These are phyloP conservation scores for Eudasyphora cyanicolor DNA, from an alignment of 2,888 invertebrate genomes.

Conservation along the genomic window DNA sequence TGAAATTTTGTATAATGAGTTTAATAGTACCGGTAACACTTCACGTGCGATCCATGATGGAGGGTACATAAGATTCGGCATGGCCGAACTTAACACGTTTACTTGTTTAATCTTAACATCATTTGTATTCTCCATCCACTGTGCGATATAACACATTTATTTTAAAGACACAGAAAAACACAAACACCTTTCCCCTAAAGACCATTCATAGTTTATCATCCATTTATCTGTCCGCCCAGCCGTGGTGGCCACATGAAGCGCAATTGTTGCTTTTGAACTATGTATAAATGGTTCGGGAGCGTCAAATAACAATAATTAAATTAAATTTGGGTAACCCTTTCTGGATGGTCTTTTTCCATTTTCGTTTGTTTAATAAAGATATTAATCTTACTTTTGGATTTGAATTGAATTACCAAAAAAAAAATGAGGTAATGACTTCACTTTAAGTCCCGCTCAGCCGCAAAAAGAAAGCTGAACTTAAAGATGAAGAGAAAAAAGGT, in stretches of 20 bases:
- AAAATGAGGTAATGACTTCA: background rate
- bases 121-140: too few species aligned
- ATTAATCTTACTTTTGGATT: constrained; percentile 5
- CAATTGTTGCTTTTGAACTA: background rate
- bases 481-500: constrained; percentile 15
- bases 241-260: background rate
- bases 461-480: constrained; percentile 10
- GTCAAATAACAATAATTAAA: background rate
- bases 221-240: background rate
- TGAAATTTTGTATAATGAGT: too few species aligned
- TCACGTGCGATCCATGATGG: too few species aligned
- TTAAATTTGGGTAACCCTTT: constrained; percentile 9
- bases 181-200: constrained; percentile 3
- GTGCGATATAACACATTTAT: background rate
- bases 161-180: background rate
- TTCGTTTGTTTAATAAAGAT: constrained; percentile 1
- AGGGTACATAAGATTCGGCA: too few species aligned
- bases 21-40: too few species aligned
- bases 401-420: background rate
- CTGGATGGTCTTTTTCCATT: background rate
- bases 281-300: background rate
- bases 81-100: too few species aligned
- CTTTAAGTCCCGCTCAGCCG: background rate
- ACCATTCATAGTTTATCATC: background rate
- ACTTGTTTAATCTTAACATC: too few species aligned